Evolutionary conservation across 1,140 invertebrate genomes (phyloP), one percentile per base, ranked within the genome.

Genomic region (Thaumatotibia leucotreta): DNA sequence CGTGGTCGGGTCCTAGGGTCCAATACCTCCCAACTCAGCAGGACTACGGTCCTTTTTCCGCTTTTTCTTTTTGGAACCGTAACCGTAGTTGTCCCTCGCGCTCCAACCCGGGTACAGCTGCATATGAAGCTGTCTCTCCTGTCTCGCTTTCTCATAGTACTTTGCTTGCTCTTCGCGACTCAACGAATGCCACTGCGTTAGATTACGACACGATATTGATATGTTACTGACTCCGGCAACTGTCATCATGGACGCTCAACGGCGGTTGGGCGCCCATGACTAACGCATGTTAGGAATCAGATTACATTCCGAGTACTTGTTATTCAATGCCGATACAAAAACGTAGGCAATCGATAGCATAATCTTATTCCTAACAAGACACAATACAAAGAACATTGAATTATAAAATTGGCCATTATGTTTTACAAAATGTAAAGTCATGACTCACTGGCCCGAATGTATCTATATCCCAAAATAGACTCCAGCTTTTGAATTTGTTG

Each of bases 101-200:
- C 97, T 98, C 99, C 99, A 99, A 90, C 97, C 97, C 73, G 99
- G 99, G 93, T 99, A 99, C 92, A 98, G 95, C 94, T 99, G 97
- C 95, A 98, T 97, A 94, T 99, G 98, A 82, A 99, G 95, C 93
- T 99, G 97, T 88, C 98, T 95, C 93, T 99, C 98, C 93, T 98
- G 97, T 83, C 97, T 94, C 89, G 99, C 99, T 95, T 99, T 99
- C 94, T 99, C 98, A 95, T 99, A 99, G 96, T 99, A 99, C 93
- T 99, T 99, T 92, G 97, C 97, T 93, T 99, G 99, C 93, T 99
- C 98, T 93, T 99, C 97, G 92, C 98, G 95, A 92, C 96, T 97
- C 94, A 99, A 94, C 88, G 97, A 97, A 94, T 99, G 99, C 99
- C 99, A 99, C 98, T 99, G 95, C 86, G 92, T 94, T 90, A 88